These are phyloP conservation scores for Paguma larvata DNA, from an alignment of 2,797 vertebrate genomes.

Conservation along the genomic window DNA sequence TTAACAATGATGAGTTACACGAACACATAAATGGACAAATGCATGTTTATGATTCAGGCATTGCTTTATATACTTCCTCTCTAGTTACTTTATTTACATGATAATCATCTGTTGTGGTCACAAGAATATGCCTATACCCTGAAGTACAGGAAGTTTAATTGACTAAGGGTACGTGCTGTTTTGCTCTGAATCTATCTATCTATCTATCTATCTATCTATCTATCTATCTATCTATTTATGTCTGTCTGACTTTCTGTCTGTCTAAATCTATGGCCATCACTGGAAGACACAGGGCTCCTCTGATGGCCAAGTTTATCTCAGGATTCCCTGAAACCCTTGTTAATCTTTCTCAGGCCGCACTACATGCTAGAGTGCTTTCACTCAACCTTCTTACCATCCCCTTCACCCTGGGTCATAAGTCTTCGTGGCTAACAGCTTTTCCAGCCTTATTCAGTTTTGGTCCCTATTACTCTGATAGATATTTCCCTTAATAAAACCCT, in stretches of 20 bases:
- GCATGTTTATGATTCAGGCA: background rate
- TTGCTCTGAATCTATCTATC: background rate
- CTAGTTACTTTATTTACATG: background rate
- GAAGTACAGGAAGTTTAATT: background rate
- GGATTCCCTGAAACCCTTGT: background rate
- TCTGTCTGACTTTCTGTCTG: no score
- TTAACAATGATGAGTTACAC: background rate
- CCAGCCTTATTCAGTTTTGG: background rate
- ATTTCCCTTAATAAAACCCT: background rate
- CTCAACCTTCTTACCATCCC: no score
- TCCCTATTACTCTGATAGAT: background rate
- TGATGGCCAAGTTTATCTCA: background rate
- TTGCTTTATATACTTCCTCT: background rate
- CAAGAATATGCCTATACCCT: background rate
- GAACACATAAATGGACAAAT: background rate
- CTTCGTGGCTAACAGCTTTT: background rate
- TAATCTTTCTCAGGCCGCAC: background rate
- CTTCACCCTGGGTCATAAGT: background rate
- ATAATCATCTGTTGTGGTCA: background rate
- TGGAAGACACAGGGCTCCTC: background rate
- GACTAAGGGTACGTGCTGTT: background rate
- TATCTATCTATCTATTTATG: no score
- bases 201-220: no score
- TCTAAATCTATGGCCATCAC: no score
- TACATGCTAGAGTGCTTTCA: background rate